Evolutionary conservation across 2,113 vertebrate genomes (phyloP).

Genomic region (Choloepus hoffmanni): DNA sequence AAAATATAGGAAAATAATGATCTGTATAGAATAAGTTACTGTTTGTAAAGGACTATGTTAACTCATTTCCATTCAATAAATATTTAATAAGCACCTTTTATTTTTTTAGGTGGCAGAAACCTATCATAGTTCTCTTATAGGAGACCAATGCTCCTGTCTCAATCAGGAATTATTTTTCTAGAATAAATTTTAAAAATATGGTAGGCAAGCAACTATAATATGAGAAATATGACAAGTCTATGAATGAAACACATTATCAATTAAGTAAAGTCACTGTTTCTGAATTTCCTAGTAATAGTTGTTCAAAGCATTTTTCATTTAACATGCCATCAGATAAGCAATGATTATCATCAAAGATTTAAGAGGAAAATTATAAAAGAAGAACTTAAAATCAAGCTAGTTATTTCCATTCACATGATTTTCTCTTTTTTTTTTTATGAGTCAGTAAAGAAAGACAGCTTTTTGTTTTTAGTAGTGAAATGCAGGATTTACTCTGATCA

Average conservation of each 20-base stretch:
- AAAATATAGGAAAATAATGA: background rate
- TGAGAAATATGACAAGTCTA: background rate
- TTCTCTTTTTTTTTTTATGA: background rate
- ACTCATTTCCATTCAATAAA: background rate
- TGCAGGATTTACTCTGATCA: background rate
- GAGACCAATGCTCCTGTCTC: background rate
- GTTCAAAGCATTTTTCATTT: background rate
- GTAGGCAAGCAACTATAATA: background rate
- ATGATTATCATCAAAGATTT: background rate
- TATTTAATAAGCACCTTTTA: background rate
- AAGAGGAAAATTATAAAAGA: conserved; percentile 27
- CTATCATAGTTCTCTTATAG: background rate
- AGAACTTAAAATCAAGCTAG: background rate
- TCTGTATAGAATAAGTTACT: background rate
- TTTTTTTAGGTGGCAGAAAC: background rate
- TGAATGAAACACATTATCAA: background rate
- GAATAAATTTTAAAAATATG: background rate
- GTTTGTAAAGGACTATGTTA: background rate
- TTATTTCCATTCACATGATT: background rate
- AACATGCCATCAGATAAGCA: background rate
- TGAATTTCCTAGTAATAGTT: background rate
- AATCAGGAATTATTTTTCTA: background rate
- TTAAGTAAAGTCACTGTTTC: background rate
- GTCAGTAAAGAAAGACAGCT: background rate
- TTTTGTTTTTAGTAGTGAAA: background rate